Base-by-base conservation (phyloP, 2,888 invertebrate species). In the Orthosia gothica region DNA sequence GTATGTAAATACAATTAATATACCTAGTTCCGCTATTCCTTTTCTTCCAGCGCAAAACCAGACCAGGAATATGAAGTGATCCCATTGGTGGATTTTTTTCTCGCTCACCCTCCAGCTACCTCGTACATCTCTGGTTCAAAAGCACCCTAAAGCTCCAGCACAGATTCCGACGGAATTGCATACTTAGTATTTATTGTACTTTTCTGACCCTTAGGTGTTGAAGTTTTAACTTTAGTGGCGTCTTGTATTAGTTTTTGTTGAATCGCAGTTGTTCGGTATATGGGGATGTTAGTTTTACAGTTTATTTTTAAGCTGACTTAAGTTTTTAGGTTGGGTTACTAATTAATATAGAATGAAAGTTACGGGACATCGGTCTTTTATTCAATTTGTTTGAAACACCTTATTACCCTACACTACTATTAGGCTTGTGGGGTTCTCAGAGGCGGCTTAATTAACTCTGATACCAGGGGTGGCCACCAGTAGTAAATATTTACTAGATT, bases 161-260 rank as follows among this genome's bases (percentile, higher is more conserved):
- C 47, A 61, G 74, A 67, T 65, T 70, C 67, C 65, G 54, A 15
- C 65, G 45, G 20, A 81, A 84, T 81, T 67, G 74, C 81, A 73
- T 79, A 70, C 79, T 86, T 85, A 70, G 62, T 76, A 81, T 81
- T 83, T 68, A 86, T 71, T 63, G 58, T 55, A n/a, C 55, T 70
- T 72, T 62, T 69, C 62, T 74, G 59, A 81, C 66, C 63, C 57
- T 64, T 54, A 61, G 15, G 59, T 59, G 67, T 67, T 54, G 3
- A 68, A 78, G 73, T 78, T 78, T 70, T 71, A 72, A 68, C 65
- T 71, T 71, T 62, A 71, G 50, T 65, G 9, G 26, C 47, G 54
- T 67, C 57, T 82, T 71, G 59, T 45, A 77, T 80, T 81, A 66
- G 69, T 76, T 79, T 74, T 63, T 58, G 75, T 66, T 75, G 5